Evolutionary conservation across 2,888 invertebrate species (phyloP), one percentile per base, ranked within the genome.

Genomic region (Augochlorella aurata): DNA sequence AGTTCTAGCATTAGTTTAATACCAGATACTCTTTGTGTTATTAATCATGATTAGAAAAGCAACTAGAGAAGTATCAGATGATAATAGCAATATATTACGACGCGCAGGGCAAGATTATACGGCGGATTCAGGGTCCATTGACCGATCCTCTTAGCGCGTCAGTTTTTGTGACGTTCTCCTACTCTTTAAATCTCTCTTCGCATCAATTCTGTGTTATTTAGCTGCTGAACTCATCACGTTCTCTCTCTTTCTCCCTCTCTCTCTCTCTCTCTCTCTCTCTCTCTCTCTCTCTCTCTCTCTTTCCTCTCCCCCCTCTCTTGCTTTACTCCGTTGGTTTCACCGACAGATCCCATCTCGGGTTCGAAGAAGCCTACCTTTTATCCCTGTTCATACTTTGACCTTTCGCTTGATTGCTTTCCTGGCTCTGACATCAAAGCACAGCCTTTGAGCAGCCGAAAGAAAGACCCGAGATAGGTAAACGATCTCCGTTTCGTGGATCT

Each of bases 51-150:
- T 3, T 29, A 29, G 3, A 29, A 29, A 29, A 5, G 38, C 38
- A 38, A 38, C 38, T 38, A 58, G 24, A 24, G 58, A 24, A 16
- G 58, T 1, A 58, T 58, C 58, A 24, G 65, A 18, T 65, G n/a
- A 16, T 54, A 50, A 58, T 49, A 52, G 45, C 18, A 9, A 47
- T 45, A 16, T 38, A 73, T 71, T 44, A n/a, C 38, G n/a, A 5
- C n/a, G 47, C 29, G 61, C 5, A 16, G 65, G 24, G 73, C 54
- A 63, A 66, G 54, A 71, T 44, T n/a, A 63, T 16, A 67, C 66
- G 74, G 82, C 68, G 77, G 82, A 86, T 79, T 77, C 84, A 87
- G 82, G 75, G 89, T 85, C 87, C 89, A 86, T 90, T 90, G 88
- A 88, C 88, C 87, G 86, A 86, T 82, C 80, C 85, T 77, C 77